A percentile compares a stretch with the other conserved stretches of the same genome.
phyloP scores from a whole-genome alignment of 37 sponge, comb jelly and placozoan genomes.

The Mnemiopsis leidyi region DNA sequence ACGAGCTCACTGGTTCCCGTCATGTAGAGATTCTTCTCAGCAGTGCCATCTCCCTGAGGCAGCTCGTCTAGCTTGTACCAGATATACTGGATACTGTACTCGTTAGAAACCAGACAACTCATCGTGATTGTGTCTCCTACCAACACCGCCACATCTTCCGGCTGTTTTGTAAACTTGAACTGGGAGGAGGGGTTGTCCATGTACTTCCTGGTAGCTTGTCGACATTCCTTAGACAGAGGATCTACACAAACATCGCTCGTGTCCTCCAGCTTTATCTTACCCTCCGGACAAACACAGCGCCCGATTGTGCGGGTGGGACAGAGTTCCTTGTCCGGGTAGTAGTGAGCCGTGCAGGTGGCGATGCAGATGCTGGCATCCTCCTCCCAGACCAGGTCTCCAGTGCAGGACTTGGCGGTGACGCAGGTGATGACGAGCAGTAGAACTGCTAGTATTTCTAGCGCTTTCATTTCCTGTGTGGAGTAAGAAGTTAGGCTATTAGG shows the following conservation, averaged over 20 bases:
- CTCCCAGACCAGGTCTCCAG: slow-evolving; percentile 4
- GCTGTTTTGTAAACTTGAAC: slow-evolving; percentile 51
- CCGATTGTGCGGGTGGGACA: slow-evolving; percentile 39
- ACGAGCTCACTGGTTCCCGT: slow-evolving; percentile 48
- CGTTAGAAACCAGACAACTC: neutral
- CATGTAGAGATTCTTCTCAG: slow-evolving; percentile 55
- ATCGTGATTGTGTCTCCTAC: neutral
- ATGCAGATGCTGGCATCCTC: slow-evolving; percentile 11
- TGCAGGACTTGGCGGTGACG: neutral
- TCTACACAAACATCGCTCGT: slow-evolving; percentile 5
- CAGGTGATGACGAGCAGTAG: neutral
- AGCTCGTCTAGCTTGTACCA: slow-evolving; percentile 59
- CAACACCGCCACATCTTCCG: neutral
- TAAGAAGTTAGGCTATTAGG: too few species aligned
- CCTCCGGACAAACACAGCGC: slow-evolving; percentile 41
- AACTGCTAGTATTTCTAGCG: neutral
- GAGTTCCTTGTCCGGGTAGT: slow-evolving; percentile 13
- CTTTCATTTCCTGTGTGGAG: slow-evolving; percentile 35
- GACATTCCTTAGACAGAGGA: neutral
- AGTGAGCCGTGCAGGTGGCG: slow-evolving; percentile 55
- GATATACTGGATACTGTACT: slow-evolving; percentile 26
- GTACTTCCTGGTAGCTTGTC: slow-evolving; percentile 9
- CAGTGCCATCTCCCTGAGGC: slow-evolving; percentile 45
- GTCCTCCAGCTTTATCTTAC: neutral
- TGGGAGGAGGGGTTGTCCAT: slow-evolving; percentile 55